phyloP scores from a whole-genome alignment of 2,797 vertebrate genomes.

The Telmatherina bonti region DNA sequence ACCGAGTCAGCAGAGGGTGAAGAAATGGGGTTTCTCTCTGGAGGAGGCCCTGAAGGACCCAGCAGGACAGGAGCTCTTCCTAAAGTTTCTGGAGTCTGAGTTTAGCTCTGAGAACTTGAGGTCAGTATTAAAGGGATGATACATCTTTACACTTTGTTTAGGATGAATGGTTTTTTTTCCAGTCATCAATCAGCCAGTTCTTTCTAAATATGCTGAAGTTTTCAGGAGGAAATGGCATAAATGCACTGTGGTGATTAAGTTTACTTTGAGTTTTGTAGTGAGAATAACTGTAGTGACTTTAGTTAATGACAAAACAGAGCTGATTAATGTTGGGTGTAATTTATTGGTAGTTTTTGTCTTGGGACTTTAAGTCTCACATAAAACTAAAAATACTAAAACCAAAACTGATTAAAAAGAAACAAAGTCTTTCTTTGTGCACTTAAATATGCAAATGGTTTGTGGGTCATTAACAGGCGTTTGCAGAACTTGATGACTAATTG shows the following conservation, averaged over 20 bases:
- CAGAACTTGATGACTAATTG: neutral
- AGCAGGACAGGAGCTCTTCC: constrained; percentile 93
- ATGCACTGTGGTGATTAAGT: neutral
- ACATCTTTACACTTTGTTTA: neutral
- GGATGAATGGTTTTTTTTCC: no score
- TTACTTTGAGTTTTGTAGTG: neutral
- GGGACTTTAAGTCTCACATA: neutral
- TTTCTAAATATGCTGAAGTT: neutral
- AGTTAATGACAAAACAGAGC: neutral
- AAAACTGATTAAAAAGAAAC: neutral
- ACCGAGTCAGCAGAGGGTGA: constrained; percentile 93
- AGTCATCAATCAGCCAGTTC: neutral
- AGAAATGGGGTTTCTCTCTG: constrained; percentile 96
- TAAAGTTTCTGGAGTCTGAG: constrained; percentile 97
- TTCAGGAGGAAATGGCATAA: neutral
- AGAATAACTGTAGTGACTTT: neutral
- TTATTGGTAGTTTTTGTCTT: neutral
- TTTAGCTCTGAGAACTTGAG: constrained; percentile 99
- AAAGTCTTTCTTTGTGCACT: neutral
- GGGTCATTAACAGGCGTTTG: neutral
- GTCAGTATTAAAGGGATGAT: constrained; percentile 75
- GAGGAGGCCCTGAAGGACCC: constrained; percentile 96
- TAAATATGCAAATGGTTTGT: neutral
- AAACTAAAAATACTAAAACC: neutral
- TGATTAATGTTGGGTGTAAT: neutral